These are phyloP conservation scores for Phymatocera aterrima DNA, from an alignment of 2,888 invertebrate genomes.

Conservation along the genomic window DNA sequence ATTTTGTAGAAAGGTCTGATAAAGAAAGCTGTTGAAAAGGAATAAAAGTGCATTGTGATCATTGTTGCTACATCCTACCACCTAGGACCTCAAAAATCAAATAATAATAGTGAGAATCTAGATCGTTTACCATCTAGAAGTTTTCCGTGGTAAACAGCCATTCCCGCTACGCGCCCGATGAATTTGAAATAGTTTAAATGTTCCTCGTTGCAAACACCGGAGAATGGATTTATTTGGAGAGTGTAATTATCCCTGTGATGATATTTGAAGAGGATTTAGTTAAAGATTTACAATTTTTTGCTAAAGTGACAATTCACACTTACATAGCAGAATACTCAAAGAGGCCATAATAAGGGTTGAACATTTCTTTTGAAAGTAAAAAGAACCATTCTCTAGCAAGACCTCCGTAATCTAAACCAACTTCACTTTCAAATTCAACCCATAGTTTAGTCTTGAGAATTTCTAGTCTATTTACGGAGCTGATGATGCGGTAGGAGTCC, in stretches of 20 bases:
- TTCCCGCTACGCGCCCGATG: conserved; percentile 97
- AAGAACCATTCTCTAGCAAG: conserved; percentile 99
- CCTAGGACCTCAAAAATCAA: neutral
- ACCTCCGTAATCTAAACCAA: conserved; percentile 97
- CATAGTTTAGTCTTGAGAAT: conserved; percentile 97
- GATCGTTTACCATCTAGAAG: conserved; percentile 88
- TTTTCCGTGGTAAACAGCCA: conserved; percentile 99
- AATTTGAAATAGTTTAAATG: conserved; percentile 99
- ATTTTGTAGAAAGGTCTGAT: conserved; percentile 99
- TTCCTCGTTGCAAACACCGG: conserved; percentile 98
- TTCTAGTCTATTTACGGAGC: conserved; percentile 92
- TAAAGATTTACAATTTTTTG: neutral
- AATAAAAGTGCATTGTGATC: neutral
- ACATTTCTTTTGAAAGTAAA: conserved; percentile 98
- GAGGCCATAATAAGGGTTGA: conserved; percentile 99
- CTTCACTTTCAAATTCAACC: conserved; percentile 99
- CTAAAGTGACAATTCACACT: conserved; percentile 69
- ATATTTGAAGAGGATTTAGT: neutral
- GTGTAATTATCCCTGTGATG: conserved; percentile 95
- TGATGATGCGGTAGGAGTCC: conserved; percentile 97
- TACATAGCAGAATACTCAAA: conserved; percentile 99
- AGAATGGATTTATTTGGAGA: conserved; percentile 98
- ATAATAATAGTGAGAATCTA: neutral
- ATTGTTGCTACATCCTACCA: neutral
- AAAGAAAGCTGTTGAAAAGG: conserved; percentile 89